Evolutionary conservation across 1,140 invertebrate species (phyloP), one percentile per base, ranked within the genome.

Genomic region (Drosophila kohkoa): DNA sequence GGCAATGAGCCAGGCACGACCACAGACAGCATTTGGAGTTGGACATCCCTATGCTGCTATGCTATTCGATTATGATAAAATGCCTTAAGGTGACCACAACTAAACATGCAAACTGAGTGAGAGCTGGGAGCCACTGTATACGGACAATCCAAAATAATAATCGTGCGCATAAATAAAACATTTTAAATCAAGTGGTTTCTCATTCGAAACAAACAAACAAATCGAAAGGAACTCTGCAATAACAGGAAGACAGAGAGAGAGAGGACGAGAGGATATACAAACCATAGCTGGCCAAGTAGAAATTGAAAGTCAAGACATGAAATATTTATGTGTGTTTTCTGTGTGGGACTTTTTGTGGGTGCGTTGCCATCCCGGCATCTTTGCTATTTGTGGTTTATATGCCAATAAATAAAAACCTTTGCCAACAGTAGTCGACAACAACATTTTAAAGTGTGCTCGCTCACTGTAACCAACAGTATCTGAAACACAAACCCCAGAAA

Each of bases 391-490:
- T 87, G 82, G 82, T 87, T 86, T 86, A 86, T 87, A 87, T 87
- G 82, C 82, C 82, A 87, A 86, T 86, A 86, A 86, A 86, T 86
- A 86, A 86, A 86, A 86, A 86, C 82, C 82, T 87, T 86, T 86
- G 72, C 75, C 82, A 60, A 57, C 72, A 64, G 64, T 74, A 64
- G 64, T 74, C 71, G 48, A 67, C 59, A 75, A 67, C 81, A 85
- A 67, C 51, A 85, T 86, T 86, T 86, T 79, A 86, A 86, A 86
- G 78, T 80, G 69, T 82, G 65, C 77, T 54, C 72, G 52, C 57
- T 60, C 35, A 63, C 80, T 82, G 80, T 82, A 75, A 78, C 81
- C 81, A 69, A 77, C 63, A 45, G 55, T 58, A 58, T 7, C 38
- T 58, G 10, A 58, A 28, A 38, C 55, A 16, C 10, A 45, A 43